phyloP scores from a whole-genome alignment of 1,140 invertebrate species.

The Adoxophyes honmai region DNA sequence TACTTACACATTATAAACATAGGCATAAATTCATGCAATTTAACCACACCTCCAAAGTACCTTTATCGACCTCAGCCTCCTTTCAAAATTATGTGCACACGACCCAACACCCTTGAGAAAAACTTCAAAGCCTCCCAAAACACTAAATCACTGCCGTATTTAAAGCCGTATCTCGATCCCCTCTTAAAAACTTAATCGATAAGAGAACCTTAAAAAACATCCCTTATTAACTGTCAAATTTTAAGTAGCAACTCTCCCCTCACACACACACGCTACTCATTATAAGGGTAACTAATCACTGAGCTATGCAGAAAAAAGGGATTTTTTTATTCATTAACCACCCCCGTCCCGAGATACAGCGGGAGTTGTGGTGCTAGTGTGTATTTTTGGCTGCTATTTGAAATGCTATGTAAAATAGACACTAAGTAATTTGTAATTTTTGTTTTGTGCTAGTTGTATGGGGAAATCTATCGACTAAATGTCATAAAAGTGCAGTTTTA shows the following conservation, averaged over 20 bases:
- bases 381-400: not conserved
- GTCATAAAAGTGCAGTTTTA: too few species aligned
- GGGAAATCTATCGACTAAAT: too few species aligned
- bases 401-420: too few species aligned
- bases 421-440: too few species aligned
- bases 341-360: constrained; percentile 51
- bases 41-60: too few species aligned
- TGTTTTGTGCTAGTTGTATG: too few species aligned
- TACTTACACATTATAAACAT: too few species aligned
- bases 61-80: too few species aligned
- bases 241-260: constrained; percentile 38
- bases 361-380: constrained; percentile 14
- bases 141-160: constrained; percentile 2
- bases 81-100: too few species aligned
- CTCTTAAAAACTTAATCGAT: constrained; percentile 35
- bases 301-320: constrained; percentile 63
- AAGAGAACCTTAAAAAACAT: constrained; percentile 42
- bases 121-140: constrained; percentile 1
- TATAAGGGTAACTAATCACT: constrained; percentile 76
- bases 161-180: constrained; percentile 5
- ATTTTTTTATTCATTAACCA: constrained; percentile 77
- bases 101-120: too few species aligned
- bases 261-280: constrained; percentile 58
- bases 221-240: constrained; percentile 62
- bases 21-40: too few species aligned